Percentiles rank a stretch among this genome's conserved stretches.
Evolutionary conservation across 1,140 invertebrate species (phyloP).

Genomic region (Lucilia cuprina): DNA sequence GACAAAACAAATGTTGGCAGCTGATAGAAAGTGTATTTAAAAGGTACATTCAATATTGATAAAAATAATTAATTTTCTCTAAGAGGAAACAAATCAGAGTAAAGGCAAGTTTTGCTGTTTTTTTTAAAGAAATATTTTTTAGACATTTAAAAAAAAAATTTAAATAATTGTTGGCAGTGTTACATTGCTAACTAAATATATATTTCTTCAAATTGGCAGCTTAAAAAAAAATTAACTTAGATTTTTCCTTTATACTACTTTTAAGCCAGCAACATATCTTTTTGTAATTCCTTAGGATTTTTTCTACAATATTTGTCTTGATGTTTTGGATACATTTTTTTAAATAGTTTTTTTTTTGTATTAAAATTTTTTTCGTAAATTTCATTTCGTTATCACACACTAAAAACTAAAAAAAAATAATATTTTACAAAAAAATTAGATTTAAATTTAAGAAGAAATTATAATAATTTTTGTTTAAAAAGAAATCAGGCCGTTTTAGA

Average conservation of each 20-base stretch:
- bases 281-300: background rate
- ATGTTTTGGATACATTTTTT: background rate
- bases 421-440: constrained; percentile 28
- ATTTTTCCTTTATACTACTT: background rate
- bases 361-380: constrained; percentile 13
- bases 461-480: constrained; percentile 38
- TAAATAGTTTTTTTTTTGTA: background rate
- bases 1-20: background rate
- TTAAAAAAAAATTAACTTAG: constrained; percentile 4
- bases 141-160: background rate
- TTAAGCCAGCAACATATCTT: background rate
- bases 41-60: too few species aligned
- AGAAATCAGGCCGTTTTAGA: constrained; percentile 40
- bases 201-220: background rate
- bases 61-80: background rate
- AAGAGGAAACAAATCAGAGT: background rate
- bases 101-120: constrained; percentile 15
- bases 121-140: background rate
- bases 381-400: constrained; percentile 27
- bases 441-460: constrained; percentile 21
- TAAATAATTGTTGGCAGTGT: constrained; percentile 18
- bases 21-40: background rate
- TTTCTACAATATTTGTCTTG: background rate
- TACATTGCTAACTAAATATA: background rate
- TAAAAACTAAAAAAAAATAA: constrained; percentile 34